Conservation (phyloP, 2,888 invertebrate species). For the Lasius platythorax region DNA sequence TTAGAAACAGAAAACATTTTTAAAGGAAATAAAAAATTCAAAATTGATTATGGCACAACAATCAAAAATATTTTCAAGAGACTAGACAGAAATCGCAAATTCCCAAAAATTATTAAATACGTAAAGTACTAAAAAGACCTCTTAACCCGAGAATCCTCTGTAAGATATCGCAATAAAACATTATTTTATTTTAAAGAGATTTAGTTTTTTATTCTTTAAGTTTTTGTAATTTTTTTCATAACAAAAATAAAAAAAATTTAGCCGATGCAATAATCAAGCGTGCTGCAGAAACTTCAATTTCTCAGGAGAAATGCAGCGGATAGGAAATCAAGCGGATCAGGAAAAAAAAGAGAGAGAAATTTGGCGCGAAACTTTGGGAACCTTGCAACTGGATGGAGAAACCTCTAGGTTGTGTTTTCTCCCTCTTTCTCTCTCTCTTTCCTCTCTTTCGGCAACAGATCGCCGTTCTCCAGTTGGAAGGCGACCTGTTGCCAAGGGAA, state of each 20-base stretch:
- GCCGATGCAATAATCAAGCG: background rate
- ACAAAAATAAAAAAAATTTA: background rate
- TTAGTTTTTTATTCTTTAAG: background rate
- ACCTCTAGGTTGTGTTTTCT: slow-evolving; percentile 6
- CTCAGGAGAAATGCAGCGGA: background rate
- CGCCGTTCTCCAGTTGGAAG: slow-evolving; percentile 62
- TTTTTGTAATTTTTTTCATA: background rate
- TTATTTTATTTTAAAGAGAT: background rate
- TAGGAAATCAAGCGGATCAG: background rate
- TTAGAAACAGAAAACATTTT: background rate
- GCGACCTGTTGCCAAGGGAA: slow-evolving; percentile 84
- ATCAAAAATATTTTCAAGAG: background rate
- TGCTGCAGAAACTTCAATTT: background rate
- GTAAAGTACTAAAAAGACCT: background rate
- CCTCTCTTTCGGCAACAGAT: no score
- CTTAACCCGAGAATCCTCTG: background rate
- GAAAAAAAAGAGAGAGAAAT: slow-evolving; percentile 32
- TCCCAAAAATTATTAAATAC: background rate
- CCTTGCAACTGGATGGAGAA: slow-evolving; percentile 18
- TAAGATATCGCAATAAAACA: background rate
- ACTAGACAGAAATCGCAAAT: background rate
- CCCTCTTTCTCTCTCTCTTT: slow-evolving; percentile 34
- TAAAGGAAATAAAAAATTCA: background rate
- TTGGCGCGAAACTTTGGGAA: slow-evolving; percentile 38
- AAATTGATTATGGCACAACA: background rate